Percentiles rank a stretch among this genome's conserved stretches.
Conservation (phyloP, 2,113 vertebrate genomes). For the Struthio camelus region DNA sequence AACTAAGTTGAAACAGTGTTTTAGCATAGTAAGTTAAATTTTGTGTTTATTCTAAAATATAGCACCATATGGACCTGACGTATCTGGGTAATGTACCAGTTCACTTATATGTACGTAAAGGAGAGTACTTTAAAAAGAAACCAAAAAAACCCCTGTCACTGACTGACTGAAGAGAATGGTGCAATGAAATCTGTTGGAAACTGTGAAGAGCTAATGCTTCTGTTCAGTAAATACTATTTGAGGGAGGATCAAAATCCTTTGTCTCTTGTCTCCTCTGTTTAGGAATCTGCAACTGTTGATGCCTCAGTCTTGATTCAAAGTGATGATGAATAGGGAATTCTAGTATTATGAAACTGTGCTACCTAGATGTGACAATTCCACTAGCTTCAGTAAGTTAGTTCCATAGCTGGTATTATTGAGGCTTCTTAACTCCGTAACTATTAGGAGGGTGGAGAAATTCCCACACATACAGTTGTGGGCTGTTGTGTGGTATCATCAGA, state of each 20-base stretch:
- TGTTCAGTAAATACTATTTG: not conserved
- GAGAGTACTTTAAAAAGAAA: not conserved
- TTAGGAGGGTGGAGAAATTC: not conserved
- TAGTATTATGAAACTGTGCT: not conserved
- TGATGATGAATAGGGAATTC: not conserved
- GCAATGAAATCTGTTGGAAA: not conserved
- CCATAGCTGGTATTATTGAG: not conserved
- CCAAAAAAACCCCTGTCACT: not conserved
- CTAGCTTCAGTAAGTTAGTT: not conserved
- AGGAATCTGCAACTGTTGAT: not conserved
- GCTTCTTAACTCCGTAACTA: accelerated
- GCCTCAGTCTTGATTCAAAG: not conserved
- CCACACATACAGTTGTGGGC: not conserved
- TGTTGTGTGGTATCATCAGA: not conserved
- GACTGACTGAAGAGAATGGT: not conserved
- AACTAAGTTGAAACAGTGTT: not conserved
- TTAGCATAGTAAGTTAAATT: not conserved
- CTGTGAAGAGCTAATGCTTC: not conserved
- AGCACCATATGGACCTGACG: not conserved
- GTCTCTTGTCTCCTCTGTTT: not conserved
- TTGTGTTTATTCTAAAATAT: not conserved
- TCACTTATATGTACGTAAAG: not conserved
- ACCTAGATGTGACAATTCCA: not conserved
- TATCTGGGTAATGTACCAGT: not conserved
- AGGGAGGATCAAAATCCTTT: not conserved